Evolutionary conservation across 2,797 vertebrate species (phyloP).

Genomic region (Carduelis carduelis): DNA sequence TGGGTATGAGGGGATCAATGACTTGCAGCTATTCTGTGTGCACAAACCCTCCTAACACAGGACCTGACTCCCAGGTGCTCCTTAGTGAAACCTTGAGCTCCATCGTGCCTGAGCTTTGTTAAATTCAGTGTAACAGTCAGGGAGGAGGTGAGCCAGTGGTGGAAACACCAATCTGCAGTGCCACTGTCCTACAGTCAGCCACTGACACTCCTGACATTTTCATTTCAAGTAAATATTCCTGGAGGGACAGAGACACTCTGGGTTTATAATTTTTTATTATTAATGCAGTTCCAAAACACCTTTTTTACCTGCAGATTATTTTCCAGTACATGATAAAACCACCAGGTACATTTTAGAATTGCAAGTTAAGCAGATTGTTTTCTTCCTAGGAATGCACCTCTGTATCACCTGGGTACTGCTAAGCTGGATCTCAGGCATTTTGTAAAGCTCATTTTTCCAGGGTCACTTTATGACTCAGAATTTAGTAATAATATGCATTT

Average conservation of each 20-base stretch:
- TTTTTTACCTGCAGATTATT: not conserved
- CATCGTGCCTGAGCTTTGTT: not conserved
- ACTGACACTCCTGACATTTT: not conserved
- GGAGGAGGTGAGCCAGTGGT: not conserved
- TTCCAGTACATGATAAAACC: not conserved
- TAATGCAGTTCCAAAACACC: not conserved
- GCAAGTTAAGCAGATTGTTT: not conserved
- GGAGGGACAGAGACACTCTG: not conserved
- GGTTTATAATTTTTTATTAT: not conserved
- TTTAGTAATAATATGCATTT: not conserved
- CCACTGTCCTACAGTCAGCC: not conserved
- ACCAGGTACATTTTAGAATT: not conserved
- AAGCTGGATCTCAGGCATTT: not conserved
- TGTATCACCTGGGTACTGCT: not conserved
- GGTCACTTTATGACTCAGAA: not conserved
- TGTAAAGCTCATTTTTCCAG: not conserved
- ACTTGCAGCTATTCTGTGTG: not conserved
- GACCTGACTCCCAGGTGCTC: not conserved
- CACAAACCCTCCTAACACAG: not conserved
- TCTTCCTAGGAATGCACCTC: not conserved
- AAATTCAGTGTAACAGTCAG: not conserved
- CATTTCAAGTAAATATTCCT: not conserved
- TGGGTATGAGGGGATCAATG: too few relatives aligned
- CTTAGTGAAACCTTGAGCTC: not conserved
- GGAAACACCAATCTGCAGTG: not conserved